Conservation (phyloP, 2,113 vertebrate genomes). For the Equus quagga region DNA sequence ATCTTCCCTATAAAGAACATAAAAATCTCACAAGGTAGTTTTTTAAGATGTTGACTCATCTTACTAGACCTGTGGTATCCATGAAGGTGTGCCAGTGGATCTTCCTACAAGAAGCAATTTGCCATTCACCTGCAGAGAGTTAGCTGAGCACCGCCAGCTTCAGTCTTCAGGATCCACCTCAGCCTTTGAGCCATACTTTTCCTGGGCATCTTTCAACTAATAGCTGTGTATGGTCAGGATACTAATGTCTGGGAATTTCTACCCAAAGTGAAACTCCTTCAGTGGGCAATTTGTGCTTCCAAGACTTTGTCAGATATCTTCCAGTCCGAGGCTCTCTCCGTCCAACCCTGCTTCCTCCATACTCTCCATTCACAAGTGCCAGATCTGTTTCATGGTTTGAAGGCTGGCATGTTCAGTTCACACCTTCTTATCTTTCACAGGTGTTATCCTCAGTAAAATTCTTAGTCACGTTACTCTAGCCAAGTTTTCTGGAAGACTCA, state of each 20-base stretch:
- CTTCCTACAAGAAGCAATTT: neutral
- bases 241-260: neutral
- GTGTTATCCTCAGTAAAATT: neutral
- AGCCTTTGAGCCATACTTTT: neutral
- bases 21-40: neutral
- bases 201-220: neutral
- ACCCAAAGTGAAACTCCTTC: neutral
- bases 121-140: neutral
- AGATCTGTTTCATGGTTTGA: neutral
- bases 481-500: neutral
- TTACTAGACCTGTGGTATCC: neutral
- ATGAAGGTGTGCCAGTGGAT: neutral
- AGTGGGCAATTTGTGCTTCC: neutral
- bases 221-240: too few relatives aligned
- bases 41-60: neutral
- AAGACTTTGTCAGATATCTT: neutral
- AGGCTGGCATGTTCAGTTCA: accelerated
- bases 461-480: neutral
- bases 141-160: neutral
- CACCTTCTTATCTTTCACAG: neutral
- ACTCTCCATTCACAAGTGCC: neutral
- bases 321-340: neutral
- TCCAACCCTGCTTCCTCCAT: accelerated
- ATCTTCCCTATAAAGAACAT: neutral
- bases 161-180: neutral